Conservation (phyloP, 2,888 invertebrate species). For the Chironomus tentans region DNA sequence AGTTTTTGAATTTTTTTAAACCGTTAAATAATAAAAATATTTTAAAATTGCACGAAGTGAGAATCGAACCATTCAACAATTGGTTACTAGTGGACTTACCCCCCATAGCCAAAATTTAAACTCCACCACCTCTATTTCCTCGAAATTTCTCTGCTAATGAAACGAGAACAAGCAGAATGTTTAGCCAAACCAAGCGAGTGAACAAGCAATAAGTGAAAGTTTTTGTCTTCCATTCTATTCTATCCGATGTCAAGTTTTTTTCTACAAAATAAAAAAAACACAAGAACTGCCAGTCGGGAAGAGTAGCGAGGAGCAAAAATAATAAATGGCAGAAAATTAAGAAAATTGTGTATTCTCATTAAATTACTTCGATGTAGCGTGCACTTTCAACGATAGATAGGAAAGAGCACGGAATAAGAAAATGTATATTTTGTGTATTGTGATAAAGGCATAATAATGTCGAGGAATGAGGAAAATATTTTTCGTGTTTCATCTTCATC, state of each 20-base stretch:
- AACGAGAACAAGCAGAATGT: not conserved
- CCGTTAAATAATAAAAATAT: too few relatives aligned
- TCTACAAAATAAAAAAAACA: too few relatives aligned
- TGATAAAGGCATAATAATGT: not conserved
- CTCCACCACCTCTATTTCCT: too few relatives aligned
- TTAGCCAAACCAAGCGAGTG: constrained; percentile 12
- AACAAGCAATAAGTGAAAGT: constrained; percentile 23
- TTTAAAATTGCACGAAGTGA: too few relatives aligned
- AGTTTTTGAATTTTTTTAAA: too few relatives aligned
- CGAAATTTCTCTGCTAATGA: not conserved
- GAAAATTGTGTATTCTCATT: constrained; percentile 24
- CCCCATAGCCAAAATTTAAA: too few relatives aligned
- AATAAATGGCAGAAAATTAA: constrained; percentile 25
- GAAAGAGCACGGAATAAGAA: not conserved
- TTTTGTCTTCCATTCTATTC: not conserved
- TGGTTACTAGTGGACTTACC: too few relatives aligned
- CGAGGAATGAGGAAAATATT: not conserved
- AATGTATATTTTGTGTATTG: not conserved
- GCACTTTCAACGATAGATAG: constrained; percentile 12
- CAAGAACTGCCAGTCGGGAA: not conserved
- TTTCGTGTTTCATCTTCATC: too few relatives aligned
- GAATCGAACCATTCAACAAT: too few relatives aligned
- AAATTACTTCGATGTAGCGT: constrained; percentile 22
- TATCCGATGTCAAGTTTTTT: not conserved
- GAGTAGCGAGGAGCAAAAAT: not conserved